Conservation (phyloP, 2,888 invertebrate species). For the Eulithis prunata region DNA sequence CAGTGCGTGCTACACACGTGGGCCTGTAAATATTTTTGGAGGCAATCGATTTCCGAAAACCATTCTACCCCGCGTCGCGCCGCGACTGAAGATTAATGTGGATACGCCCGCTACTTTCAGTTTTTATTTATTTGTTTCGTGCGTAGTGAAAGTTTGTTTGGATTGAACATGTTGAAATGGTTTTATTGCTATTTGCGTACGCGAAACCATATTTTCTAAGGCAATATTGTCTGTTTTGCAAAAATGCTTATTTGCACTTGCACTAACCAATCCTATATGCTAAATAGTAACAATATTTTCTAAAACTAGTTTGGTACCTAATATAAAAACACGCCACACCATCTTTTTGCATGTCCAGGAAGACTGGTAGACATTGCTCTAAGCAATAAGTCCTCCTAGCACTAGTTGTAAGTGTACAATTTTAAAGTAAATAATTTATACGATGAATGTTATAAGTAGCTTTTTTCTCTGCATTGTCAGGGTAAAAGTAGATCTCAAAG, state of each 20-base stretch:
- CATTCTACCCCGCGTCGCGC: slow-evolving; percentile 75
- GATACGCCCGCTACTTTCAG: slow-evolving; percentile 50
- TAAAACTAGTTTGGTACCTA: no score
- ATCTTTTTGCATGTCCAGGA: no score
- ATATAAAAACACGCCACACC: no score
- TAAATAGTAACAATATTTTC: no score
- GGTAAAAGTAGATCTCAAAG: no score
- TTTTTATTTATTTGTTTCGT: slow-evolving; percentile 32
- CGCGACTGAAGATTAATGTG: slow-evolving; percentile 50
- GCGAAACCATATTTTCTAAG: neutral
- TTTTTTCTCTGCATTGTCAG: no score
- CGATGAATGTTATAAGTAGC: no score
- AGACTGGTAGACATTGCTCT: no score
- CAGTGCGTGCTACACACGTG: slow-evolving; percentile 71
- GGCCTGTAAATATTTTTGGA: slow-evolving; percentile 82
- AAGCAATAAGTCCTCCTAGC: no score
- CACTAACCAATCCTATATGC: neutral
- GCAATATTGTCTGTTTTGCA: neutral
- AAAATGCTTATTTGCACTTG: neutral
- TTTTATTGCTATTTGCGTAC: slow-evolving; percentile 8
- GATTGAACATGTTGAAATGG: slow-evolving; percentile 26
- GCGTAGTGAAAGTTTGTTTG: slow-evolving; percentile 22
- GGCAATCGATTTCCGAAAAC: slow-evolving; percentile 84
- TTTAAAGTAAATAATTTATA: no score
- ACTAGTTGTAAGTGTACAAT: no score